phyloP scores from a whole-genome alignment of 1,140 invertebrate genomes.

The Zophobas morio region DNA sequence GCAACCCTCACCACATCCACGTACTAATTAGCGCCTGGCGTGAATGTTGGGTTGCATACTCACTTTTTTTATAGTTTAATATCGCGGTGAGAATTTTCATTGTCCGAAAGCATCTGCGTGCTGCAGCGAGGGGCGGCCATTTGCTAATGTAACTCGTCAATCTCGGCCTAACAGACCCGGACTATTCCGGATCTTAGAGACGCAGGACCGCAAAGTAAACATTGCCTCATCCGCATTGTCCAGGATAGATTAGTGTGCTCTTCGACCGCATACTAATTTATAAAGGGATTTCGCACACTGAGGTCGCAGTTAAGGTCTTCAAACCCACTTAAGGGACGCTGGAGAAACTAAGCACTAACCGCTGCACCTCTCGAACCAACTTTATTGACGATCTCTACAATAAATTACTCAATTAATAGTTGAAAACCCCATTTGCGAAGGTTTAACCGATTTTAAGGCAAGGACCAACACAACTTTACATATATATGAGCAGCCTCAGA shows the following conservation, averaged over 20 bases:
- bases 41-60: too few species aligned
- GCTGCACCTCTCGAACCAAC: conserved; percentile 11
- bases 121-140: conserved; percentile 52
- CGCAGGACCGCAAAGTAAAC: conserved; percentile 55
- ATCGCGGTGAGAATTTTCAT: conserved; percentile 54
- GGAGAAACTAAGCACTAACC: conserved; percentile 24
- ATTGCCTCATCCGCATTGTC: conserved; percentile 56
- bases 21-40: too few species aligned
- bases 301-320: conserved; percentile 42
- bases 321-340: conserved; percentile 34
- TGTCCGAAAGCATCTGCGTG: conserved; percentile 58
- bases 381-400: conserved; percentile 30
- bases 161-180: conserved; percentile 50
- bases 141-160: conserved; percentile 61
- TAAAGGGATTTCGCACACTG: conserved; percentile 49
- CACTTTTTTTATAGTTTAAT: neutral
- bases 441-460: conserved; percentile 14
- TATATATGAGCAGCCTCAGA: neutral
- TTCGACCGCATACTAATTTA: conserved; percentile 55
- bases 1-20: too few species aligned
- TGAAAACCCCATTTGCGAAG: conserved; percentile 11
- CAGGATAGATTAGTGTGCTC: conserved; percentile 58
- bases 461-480: neutral
- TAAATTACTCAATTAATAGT: conserved; percentile 44
- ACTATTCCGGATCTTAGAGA: conserved; percentile 42